Base-by-base conservation (phyloP, 2,888 invertebrate genomes). In the Trissolcus japonicus region DNA sequence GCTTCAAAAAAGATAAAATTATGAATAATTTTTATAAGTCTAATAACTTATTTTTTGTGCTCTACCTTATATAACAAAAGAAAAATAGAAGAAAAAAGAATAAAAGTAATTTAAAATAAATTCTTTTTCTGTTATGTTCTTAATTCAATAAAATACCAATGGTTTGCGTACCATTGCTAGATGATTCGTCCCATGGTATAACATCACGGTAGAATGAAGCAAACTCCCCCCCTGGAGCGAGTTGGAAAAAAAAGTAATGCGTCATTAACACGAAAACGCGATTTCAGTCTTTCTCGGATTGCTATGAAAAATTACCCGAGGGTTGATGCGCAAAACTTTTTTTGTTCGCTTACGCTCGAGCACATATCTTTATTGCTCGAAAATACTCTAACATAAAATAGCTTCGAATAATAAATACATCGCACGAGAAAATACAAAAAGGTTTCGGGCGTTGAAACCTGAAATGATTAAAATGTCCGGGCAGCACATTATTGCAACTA, bases 211-310 rank as follows among this genome's bases (percentile, higher is more conserved):
- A 25, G 4, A 25, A 25, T 6, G 25, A 25, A 25, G 4, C 25
- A 3, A 25, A 25, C 25, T 4, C 53, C 54, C 25, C 53, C 54
- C 61, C 57, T 11, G 46, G 51, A 41, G 66, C 50, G 66, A 61
- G 59, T 48, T 69, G 51, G 55, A 60, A 55, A 75, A 72, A 74
- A 55, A 67, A 75, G 60, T 72, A 75, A 75, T 65, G 65, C 56
- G 72, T 78, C 72, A 78, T 75, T 75, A 78, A 78, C 78, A 78
- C 75, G 78, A 75, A 78, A 75, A 78, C 68, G 63, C 78, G 74
- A 75, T 78, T 78, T 75, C 75, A 72, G 75, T 75, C 67, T 67
- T 68, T 72, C 57, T 75, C 75, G 75, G 63, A 66, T 61, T 51
- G 55, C 71, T 61, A 75, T 78, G 78, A 72, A 75, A 75, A 75